Percentiles rank a stretch among this genome's conserved stretches.
Conservation (phyloP, 1,140 invertebrate genomes). For the Magallana angulata region DNA sequence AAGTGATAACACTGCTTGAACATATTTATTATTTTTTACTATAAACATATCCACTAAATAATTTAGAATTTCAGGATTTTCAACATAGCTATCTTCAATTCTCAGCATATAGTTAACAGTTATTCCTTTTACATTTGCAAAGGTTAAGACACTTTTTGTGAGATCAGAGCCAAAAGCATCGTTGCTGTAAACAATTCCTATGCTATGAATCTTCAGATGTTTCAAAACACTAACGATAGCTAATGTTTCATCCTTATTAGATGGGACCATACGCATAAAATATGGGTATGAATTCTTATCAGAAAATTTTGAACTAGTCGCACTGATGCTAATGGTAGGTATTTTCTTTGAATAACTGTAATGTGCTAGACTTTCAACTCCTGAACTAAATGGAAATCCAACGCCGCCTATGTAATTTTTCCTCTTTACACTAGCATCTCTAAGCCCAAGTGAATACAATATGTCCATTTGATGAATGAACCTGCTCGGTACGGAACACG, state of each 20-base stretch:
- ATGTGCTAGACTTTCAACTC: neutral
- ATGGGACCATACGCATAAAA: slow-evolving; percentile 14
- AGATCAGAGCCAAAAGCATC: neutral
- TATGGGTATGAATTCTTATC: neutral
- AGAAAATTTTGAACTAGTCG: neutral
- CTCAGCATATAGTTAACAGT: neutral
- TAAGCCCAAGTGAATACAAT: neutral
- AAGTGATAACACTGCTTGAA: slow-evolving; percentile 12
- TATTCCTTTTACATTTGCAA: slow-evolving; percentile 11
- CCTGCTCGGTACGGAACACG: neutral
- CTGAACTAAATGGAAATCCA: slow-evolving; percentile 23
- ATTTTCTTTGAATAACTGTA: slow-evolving; percentile 4
- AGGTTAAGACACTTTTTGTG: neutral
- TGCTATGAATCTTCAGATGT: neutral
- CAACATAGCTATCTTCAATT: neutral
- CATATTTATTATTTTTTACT: neutral
- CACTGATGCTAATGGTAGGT: slow-evolving; percentile 2
- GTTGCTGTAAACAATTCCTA: neutral
- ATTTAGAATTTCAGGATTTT: slow-evolving; percentile 1
- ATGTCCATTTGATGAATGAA: slow-evolving; percentile 11
- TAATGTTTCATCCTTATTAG: neutral
- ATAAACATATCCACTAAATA: neutral
- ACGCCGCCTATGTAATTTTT: neutral
- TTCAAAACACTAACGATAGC: neutral
- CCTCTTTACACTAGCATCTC: neutral